phyloP scores from a whole-genome alignment of 2,797 vertebrate genomes.

The Trichosurus vulpecula region DNA sequence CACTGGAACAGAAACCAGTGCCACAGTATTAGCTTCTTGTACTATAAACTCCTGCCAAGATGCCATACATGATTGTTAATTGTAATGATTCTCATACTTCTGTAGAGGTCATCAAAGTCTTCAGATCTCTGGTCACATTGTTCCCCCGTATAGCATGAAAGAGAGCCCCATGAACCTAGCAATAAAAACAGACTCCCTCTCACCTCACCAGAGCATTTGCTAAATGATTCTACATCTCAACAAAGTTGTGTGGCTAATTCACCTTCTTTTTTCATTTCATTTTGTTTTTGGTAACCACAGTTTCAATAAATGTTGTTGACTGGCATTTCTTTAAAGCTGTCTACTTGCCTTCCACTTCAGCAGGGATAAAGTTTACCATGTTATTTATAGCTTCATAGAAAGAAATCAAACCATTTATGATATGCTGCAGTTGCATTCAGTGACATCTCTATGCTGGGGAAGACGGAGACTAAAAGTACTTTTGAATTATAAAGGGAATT shows the following conservation, averaged over 20 bases:
- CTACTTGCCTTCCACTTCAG: slow-evolving; percentile 26
- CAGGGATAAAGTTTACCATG: slow-evolving; percentile 4
- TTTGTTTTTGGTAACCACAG: neutral
- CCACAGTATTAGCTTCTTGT: slow-evolving; percentile 50
- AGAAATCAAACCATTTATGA: neutral
- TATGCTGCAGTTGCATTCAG: neutral
- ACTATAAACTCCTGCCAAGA: slow-evolving; percentile 39
- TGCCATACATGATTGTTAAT: slow-evolving; percentile 23
- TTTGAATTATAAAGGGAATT: neutral
- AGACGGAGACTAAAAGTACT: neutral
- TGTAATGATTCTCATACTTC: neutral
- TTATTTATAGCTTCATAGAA: slow-evolving; percentile 38
- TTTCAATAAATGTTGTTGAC: slow-evolving; percentile 17
- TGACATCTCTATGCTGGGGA: neutral
- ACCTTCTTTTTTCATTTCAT: neutral
- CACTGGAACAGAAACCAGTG: slow-evolving; percentile 22
- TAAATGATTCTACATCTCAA: neutral
- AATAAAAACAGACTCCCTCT: slow-evolving; percentile 37
- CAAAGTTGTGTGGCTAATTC: neutral
- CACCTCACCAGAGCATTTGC: slow-evolving; percentile 12
- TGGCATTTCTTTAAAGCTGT: slow-evolving; percentile 22
- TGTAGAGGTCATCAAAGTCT: neutral
- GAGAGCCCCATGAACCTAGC: neutral
- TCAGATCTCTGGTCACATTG: slow-evolving; percentile 3
- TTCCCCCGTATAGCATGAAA: slow-evolving; percentile 19